Conservation (phyloP, 2,113 vertebrate species). For the Lophotis ruficrista region DNA sequence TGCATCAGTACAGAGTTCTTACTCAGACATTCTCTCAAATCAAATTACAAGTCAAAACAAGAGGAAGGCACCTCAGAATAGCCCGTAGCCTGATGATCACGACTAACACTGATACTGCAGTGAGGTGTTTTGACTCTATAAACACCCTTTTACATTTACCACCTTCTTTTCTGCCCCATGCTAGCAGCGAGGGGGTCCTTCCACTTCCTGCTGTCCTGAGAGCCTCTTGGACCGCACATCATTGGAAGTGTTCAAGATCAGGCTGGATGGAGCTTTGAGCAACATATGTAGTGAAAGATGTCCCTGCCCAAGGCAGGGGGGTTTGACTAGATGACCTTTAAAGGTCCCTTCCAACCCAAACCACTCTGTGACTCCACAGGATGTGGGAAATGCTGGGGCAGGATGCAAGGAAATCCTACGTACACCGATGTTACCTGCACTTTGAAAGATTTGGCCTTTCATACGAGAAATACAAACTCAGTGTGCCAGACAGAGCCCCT, state of each 20-base stretch:
- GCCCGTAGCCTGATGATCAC: neutral
- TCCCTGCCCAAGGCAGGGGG: neutral
- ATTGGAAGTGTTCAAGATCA: neutral
- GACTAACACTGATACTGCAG: neutral
- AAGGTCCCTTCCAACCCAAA: neutral
- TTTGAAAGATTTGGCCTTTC: neutral
- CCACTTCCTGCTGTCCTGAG: neutral
- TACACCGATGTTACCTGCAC: fast-evolving
- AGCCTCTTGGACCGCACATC: fast-evolving
- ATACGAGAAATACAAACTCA: neutral
- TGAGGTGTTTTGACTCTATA: neutral
- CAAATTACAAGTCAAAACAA: slow-evolving; percentile 34
- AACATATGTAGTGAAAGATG: neutral
- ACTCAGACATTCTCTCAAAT: slow-evolving; percentile 44
- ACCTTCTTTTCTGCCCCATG: neutral
- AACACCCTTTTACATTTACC: neutral
- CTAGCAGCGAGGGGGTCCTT: neutral
- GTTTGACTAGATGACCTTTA: neutral
- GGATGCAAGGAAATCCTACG: neutral
- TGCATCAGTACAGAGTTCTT: slow-evolving; percentile 18
- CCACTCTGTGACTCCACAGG: neutral
- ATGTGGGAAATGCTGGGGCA: neutral
- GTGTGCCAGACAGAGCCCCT: neutral
- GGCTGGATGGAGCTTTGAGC: neutral
- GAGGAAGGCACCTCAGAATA: neutral